Evolutionary conservation across 2,888 invertebrate species (phyloP).

Genomic region (Eristalinus aeneus): DNA sequence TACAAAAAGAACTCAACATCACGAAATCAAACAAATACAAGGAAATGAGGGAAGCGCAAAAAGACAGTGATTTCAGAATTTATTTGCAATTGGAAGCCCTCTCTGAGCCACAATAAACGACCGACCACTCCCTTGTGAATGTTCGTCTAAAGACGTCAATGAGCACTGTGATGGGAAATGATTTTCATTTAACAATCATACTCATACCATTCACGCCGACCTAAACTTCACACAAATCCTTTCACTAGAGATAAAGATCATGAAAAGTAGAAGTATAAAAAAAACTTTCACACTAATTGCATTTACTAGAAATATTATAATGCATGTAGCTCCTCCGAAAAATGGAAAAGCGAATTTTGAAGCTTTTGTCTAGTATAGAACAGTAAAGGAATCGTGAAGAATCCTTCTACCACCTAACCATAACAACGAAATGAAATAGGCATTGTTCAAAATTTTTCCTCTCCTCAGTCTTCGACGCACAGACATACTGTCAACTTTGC

Average conservation of each 20-base stretch:
- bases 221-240: neutral
- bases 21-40: neutral
- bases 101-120: neutral
- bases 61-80: neutral
- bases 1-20: constrained; percentile 4
- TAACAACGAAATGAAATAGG: neutral
- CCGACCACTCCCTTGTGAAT: neutral
- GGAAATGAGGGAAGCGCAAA: constrained; percentile 4
- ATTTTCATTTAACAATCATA: constrained; percentile 18
- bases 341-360: constrained; percentile 59
- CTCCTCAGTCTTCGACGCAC: neutral
- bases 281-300: constrained; percentile 67
- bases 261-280: neutral
- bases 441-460: neutral
- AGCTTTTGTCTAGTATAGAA: constrained; percentile 12
- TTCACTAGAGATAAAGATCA: neutral
- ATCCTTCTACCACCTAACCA: neutral
- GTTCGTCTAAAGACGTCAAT: neutral
- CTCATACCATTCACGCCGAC: neutral
- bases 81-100: constrained; percentile 10
- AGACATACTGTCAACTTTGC: neutral
- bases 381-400: neutral
- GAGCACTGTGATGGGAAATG: neutral
- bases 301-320: constrained; percentile 47
- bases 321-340: constrained; percentile 32